A percentile compares a stretch with the other conserved stretches of the same genome.
Conservation (phyloP, 2,113 vertebrate species). For the Gila orcuttii region DNA sequence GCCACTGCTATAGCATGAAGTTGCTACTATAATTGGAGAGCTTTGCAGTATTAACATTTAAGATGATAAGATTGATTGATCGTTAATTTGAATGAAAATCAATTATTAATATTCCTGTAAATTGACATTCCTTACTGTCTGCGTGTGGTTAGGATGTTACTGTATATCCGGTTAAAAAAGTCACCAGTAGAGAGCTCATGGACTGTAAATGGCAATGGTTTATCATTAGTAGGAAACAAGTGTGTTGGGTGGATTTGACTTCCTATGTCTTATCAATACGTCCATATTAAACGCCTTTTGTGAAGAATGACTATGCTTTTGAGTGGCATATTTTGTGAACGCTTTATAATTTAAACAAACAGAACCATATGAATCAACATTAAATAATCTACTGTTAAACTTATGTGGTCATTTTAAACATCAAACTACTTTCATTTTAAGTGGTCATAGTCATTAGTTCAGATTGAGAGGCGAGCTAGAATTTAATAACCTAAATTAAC, state of each 20-base stretch:
- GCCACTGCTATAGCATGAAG: too few species aligned
- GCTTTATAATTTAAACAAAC: not conserved
- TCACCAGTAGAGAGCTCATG: not conserved
- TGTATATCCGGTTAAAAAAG: not conserved
- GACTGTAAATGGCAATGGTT: not conserved
- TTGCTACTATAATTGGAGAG: too few species aligned
- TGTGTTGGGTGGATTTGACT: not conserved
- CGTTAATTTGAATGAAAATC: too few species aligned
- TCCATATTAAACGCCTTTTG: not conserved
- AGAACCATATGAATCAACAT: not conserved
- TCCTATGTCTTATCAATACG: not conserved
- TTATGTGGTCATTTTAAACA: not conserved
- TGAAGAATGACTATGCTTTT: not conserved
- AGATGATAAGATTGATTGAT: too few species aligned
- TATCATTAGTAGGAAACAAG: conserved; percentile 1
- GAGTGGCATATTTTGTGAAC: not conserved
- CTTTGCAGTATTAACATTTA: too few species aligned
- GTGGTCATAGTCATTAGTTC: too few species aligned
- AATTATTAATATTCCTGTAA: too few species aligned
- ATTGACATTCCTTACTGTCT: too few species aligned
- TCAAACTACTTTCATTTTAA: too few species aligned
- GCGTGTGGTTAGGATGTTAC: not conserved
- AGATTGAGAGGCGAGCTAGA: too few species aligned
- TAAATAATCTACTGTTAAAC: not conserved
- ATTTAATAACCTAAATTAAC: too few species aligned